A percentile compares a stretch with the other conserved stretches of the same genome.
Evolutionary conservation across 2,113 vertebrate species (phyloP).

Genomic region (Gyps fulvus): DNA sequence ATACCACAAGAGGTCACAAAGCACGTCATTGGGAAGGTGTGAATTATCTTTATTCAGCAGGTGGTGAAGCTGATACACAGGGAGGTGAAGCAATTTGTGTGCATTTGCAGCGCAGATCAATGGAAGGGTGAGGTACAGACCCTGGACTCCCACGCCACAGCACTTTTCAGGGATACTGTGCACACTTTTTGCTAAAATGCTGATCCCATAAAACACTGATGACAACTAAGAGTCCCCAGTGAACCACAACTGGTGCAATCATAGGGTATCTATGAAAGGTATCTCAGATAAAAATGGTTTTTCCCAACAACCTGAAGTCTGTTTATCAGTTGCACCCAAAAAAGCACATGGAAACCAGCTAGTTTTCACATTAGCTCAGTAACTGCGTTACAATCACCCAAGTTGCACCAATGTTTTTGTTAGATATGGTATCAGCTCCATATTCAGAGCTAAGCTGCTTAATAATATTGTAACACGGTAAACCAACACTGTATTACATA

Average conservation of each 20-base stretch:
- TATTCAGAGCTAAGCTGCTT: neutral
- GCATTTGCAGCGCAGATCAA: neutral
- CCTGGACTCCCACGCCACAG: neutral
- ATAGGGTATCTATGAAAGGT: neutral
- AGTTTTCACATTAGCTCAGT: neutral
- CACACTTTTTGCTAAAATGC: neutral
- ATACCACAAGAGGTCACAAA: neutral
- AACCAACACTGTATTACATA: neutral
- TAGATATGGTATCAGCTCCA: neutral
- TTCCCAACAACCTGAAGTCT: neutral
- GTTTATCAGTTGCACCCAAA: neutral
- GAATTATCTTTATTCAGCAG: neutral
- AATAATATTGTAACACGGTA: neutral
- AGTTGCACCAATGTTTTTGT: neutral
- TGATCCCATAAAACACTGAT: neutral
- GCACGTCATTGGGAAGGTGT: fast-evolving
- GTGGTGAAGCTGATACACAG: neutral
- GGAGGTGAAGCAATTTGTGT: neutral
- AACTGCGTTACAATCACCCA: neutral
- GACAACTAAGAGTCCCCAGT: neutral
- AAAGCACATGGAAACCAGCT: neutral
- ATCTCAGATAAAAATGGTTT: neutral
- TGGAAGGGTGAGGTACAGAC: neutral
- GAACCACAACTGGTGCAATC: neutral
- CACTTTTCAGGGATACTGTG: neutral